Base-by-base conservation (phyloP, 2,888 invertebrate species). In the Ceramica pisi region DNA sequence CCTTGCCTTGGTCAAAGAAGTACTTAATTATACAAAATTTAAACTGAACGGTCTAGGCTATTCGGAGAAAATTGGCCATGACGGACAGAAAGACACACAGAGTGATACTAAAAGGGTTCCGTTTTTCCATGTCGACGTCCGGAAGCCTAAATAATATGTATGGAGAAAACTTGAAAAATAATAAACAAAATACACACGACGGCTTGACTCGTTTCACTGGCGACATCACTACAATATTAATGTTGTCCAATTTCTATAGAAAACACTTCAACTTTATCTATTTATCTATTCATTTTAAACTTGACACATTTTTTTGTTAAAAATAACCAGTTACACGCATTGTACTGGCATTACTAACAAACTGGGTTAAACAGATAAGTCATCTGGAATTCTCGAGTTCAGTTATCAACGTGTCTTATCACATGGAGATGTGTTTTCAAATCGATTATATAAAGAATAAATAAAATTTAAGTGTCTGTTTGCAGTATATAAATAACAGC, bases 311-410 rank as follows among this genome's bases (percentile, higher is more conserved):
- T 64, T 41, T 55, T 21, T 14, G 31, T 63, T 62, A 62, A 62
- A 78, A 78, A 77, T 78, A 78, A 59, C 53, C 31, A 63, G 41
- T 21, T 71, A 71, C 66, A 67, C 35, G 9, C 63, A 50, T 64
- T 77, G 51, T 41, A 35, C 51, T 19, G 31, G 21, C 4, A 60
- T 59, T 59, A 23, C 48, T 50, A 77, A 35, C 3, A 69, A 77
- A 77, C 48, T 71, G 78, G 63, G 78, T 64, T 59, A 71, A 53
- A 71, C 23, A 46, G 76, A 78, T 75, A 71, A 77, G 35, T 77
- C 64, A 77, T 77, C 70, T 63, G 41, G 21, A 67, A 75, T 57
- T 51, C 44, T 44, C 56, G 38, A 67, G 38, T 50, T 50, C 62
- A 35, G 23, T 63, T 75, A 63, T 76, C 75, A 19, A 35, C 35